Conservation (phyloP, 2,888 invertebrate genomes). For the Papilio protenor region DNA sequence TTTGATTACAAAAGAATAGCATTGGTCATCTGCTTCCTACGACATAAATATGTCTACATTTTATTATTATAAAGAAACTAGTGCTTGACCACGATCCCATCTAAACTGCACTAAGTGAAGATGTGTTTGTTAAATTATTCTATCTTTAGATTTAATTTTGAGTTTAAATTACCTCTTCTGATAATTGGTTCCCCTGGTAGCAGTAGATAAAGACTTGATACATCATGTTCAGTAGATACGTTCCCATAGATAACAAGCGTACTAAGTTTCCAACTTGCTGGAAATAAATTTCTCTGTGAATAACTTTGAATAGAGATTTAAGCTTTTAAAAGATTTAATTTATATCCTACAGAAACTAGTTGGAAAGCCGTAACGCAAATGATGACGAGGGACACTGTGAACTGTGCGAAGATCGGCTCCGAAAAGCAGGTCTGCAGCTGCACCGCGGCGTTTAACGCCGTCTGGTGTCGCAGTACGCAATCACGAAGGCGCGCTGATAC, state of each 20-base stretch:
- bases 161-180: slow-evolving; percentile 80
- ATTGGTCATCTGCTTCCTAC: too few species aligned
- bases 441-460: slow-evolving; percentile 58
- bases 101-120: too few species aligned
- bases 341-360: slow-evolving; percentile 70
- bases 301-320: background rate
- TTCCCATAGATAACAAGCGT: slow-evolving; percentile 72
- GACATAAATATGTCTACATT: too few species aligned
- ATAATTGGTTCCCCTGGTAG: slow-evolving; percentile 80
- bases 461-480: slow-evolving; percentile 67
- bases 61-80: too few species aligned
- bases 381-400: slow-evolving; percentile 78
- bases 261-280: slow-evolving; percentile 69
- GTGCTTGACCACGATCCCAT: too few species aligned
- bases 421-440: slow-evolving; percentile 75
- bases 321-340: background rate
- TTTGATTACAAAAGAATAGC: too few species aligned
- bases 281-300: slow-evolving; percentile 18
- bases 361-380: slow-evolving; percentile 83
- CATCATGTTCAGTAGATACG: slow-evolving; percentile 76
- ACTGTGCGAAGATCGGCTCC: slow-evolving; percentile 77
- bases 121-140: too few species aligned
- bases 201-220: slow-evolving; percentile 82
- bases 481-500: slow-evolving; percentile 56
- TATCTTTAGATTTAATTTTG: too few species aligned